These are phyloP conservation scores for Tinamus guttatus DNA, from an alignment of 2,113 vertebrate genomes.

Conservation along the genomic window DNA sequence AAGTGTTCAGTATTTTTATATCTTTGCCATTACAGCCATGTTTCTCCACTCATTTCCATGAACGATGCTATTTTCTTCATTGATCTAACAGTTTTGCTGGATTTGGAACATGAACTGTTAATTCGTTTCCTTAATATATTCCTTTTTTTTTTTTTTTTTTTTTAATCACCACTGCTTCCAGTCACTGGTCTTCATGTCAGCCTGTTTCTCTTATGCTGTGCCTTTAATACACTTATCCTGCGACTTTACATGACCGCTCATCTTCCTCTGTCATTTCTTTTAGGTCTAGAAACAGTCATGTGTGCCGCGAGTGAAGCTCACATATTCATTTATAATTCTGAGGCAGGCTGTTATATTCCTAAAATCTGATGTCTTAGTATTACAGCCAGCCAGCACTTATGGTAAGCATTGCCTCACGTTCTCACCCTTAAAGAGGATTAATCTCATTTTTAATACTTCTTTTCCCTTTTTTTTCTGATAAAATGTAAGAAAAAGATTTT, in stretches of 20 bases:
- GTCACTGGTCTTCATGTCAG: slow-evolving; percentile 69
- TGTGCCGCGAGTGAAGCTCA: slow-evolving; percentile 40
- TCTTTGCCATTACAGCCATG: not conserved
- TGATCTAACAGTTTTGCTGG: not conserved
- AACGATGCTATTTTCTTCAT: not conserved
- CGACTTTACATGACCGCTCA: slow-evolving; percentile 61
- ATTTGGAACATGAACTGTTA: not conserved
- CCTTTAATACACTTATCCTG: slow-evolving; percentile 65
- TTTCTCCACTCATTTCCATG: not conserved
- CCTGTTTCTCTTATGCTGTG: slow-evolving; percentile 49
- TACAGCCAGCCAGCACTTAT: not conserved
- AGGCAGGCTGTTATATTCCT: slow-evolving; percentile 49
- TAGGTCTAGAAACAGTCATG: slow-evolving; percentile 55
- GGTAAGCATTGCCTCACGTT: slow-evolving; percentile 29
- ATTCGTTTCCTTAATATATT: slow-evolving; percentile 55
- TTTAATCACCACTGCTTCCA: slow-evolving; percentile 60
- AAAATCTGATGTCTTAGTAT: slow-evolving; percentile 32
- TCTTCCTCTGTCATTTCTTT: slow-evolving; percentile 66
- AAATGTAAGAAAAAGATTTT: not conserved
- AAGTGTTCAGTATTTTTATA: not conserved
- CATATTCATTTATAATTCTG: slow-evolving; percentile 66
- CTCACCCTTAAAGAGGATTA: slow-evolving; percentile 55
- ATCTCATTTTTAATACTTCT: slow-evolving; percentile 51
- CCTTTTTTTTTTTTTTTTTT: slow-evolving; percentile 9
- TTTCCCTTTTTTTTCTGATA: not conserved